Percentiles rank a stretch among this genome's conserved stretches.
Conservation (phyloP, 2,113 vertebrate species). For the Tupaia chinensis region DNA sequence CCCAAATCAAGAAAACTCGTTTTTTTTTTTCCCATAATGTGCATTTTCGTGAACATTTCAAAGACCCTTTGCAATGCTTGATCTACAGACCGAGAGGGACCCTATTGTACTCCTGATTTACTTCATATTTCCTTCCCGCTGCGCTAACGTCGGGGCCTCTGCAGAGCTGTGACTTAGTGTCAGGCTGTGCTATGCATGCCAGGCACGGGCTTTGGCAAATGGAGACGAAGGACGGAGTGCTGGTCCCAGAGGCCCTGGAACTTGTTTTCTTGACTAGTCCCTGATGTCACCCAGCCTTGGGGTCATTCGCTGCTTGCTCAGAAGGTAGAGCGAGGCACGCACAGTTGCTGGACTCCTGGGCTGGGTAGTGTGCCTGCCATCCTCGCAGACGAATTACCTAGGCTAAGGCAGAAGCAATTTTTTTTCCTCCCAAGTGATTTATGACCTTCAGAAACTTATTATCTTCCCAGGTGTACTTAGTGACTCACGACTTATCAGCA, state of each 20-base stretch:
- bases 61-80: too few relatives aligned
- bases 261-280: slow-evolving; percentile 63
- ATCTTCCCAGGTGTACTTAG: background rate
- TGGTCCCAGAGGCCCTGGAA: slow-evolving; percentile 17
- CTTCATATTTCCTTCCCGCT: background rate
- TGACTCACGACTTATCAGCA: slow-evolving; percentile 46
- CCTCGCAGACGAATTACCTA: slow-evolving; percentile 44
- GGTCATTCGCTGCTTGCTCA: slow-evolving; percentile 66
- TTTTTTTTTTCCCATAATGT: too few relatives aligned
- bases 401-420: background rate
- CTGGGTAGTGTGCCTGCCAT: slow-evolving; percentile 29
- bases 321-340: slow-evolving; percentile 56
- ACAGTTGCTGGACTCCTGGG: slow-evolving; percentile 30
- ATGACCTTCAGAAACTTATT: slow-evolving; percentile 64
- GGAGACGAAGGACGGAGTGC: background rate
- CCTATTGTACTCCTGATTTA: background rate
- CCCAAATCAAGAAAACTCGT: too few relatives aligned
- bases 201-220: background rate
- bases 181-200: background rate
- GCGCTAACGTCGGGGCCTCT: background rate
- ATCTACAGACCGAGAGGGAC: background rate
- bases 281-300: slow-evolving; percentile 48
- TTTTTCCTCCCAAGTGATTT: slow-evolving; percentile 38
- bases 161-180: background rate
- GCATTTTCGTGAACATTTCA: too few relatives aligned